Conservation (phyloP, 2,113 vertebrate genomes). For the Elaphurus davidianus region DNA sequence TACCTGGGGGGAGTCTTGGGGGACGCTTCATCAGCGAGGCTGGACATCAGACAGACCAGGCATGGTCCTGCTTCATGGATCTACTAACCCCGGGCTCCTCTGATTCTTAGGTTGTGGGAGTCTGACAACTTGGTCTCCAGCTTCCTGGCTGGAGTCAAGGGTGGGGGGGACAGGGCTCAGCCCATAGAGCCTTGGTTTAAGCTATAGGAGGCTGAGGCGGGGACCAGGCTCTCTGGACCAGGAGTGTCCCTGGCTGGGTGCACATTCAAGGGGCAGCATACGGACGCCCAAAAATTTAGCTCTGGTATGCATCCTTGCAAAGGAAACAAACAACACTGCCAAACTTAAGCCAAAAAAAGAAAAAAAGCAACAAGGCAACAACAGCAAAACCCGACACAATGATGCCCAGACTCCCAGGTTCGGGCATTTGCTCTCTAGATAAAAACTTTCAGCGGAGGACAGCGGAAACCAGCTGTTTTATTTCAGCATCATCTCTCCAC, state of each 20-base stretch:
- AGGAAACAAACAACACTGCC: not conserved
- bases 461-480: rapidly evolving
- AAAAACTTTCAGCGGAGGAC: rapidly evolving
- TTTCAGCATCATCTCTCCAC: rapidly evolving
- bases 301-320: not conserved
- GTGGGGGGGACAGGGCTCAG: not conserved
- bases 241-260: not conserved
- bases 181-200: not conserved
- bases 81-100: not conserved
- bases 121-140: not conserved
- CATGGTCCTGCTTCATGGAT: not conserved
- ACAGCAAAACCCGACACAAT: rapidly evolving
- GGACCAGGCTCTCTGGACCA: not conserved
- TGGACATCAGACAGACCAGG: rapidly evolving
- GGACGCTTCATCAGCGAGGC: not conserved
- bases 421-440: rapidly evolving
- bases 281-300: rapidly evolving
- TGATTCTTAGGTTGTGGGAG: not conserved
- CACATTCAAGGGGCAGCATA: not conserved
- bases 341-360: not conserved
- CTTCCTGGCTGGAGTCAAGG: not conserved
- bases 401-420: no score
- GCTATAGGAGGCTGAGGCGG: not conserved
- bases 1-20: rapidly evolving
- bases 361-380: not conserved